Percentiles rank a stretch among this genome's conserved stretches.
Conservation (phyloP, 23 tunicate genomes). For the Diplosoma virens region DNA sequence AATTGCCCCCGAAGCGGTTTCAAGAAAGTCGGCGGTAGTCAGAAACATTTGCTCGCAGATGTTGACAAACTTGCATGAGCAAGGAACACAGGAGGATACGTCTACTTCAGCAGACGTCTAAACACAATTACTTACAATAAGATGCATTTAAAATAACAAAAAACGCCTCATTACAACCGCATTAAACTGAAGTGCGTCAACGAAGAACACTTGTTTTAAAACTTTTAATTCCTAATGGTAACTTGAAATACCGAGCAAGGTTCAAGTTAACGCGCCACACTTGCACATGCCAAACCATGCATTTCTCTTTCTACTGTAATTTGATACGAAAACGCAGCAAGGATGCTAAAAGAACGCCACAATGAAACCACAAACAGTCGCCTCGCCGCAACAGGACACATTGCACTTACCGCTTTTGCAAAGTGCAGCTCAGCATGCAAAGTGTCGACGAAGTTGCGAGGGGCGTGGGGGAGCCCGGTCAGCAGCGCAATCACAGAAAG, state of each 20-base stretch:
- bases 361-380: too few species aligned
- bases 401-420: constrained; percentile 42
- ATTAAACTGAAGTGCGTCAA: too few species aligned
- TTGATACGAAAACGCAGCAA: too few species aligned
- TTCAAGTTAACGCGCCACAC: too few species aligned
- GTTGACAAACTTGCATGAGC: constrained; percentile 45
- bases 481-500: constrained; percentile 55
- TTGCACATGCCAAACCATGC: too few species aligned
- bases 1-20: constrained; percentile 56
- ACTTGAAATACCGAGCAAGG: too few species aligned
- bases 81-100: constrained; percentile 14
- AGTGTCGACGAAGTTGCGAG: constrained; percentile 63
- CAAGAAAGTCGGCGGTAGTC: constrained; percentile 62
- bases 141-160: not conserved
- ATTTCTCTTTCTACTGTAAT: too few species aligned
- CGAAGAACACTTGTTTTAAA: too few species aligned
- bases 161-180: not conserved
- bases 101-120: constrained; percentile 28
- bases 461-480: constrained; percentile 72
- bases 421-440: constrained; percentile 58
- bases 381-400: too few species aligned
- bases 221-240: too few species aligned
- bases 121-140: not conserved
- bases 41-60: constrained; percentile 61
- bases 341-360: too few species aligned